Conservation (phyloP, 2,113 vertebrate species). For the Picathartes gymnocephalus region DNA sequence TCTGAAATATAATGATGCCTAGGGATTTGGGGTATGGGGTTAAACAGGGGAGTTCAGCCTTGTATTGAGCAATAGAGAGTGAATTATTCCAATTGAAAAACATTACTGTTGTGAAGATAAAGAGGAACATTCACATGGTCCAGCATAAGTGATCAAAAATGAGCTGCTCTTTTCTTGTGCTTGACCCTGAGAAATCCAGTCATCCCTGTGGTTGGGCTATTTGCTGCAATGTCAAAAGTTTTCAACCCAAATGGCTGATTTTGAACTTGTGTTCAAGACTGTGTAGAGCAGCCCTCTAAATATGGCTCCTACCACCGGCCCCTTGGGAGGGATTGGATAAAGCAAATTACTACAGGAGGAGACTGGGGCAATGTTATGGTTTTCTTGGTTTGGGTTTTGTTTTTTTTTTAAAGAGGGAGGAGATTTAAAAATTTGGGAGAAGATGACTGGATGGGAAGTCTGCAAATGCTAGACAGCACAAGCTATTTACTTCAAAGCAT, state of each 20-base stretch:
- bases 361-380: neutral
- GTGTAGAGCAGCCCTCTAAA: neutral
- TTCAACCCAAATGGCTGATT: neutral
- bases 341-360: neutral
- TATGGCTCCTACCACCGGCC: neutral
- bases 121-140: neutral
- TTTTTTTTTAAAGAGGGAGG: neutral
- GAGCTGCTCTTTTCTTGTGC: neutral
- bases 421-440: neutral
- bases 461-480: neutral
- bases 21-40: neutral
- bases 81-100: neutral
- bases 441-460: neutral
- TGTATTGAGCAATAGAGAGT: neutral
- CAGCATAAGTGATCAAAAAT: neutral
- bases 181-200: neutral
- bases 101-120: neutral
- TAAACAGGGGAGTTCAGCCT: neutral
- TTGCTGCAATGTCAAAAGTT: neutral
- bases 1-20: neutral
- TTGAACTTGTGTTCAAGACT: neutral
- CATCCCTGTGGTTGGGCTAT: rapidly evolving
- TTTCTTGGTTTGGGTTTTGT: rapidly evolving
- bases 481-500: neutral
- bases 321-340: neutral